Evolutionary conservation across 2,888 invertebrate genomes (phyloP).

Genomic region (Sphaeridia pumilis): DNA sequence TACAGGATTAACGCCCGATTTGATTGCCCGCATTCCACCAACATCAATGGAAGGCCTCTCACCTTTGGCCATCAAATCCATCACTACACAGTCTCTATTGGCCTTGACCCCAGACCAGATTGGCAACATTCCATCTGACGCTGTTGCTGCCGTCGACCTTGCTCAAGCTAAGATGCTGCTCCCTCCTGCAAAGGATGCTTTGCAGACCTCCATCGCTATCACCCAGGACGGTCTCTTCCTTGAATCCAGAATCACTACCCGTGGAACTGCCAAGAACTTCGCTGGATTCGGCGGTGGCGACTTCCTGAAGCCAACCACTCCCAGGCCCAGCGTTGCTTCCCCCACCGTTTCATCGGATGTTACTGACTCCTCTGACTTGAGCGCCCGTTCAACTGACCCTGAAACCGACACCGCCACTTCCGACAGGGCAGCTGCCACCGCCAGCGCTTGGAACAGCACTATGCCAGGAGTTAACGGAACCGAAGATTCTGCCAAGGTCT

Average conservation of each 20-base stretch:
- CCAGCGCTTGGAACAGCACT: no score
- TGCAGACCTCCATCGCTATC: constrained; percentile 15
- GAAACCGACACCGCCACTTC: not conserved
- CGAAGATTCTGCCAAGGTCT: no score
- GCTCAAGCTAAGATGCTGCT: constrained; percentile 15
- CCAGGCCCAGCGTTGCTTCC: not conserved
- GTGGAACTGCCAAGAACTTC: not conserved
- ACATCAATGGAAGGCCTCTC: constrained; percentile 30
- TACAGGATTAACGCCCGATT: constrained; percentile 29
- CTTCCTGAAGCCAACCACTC: not conserved
- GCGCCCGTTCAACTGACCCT: not conserved
- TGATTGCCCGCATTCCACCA: constrained; percentile 22
- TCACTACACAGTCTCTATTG: constrained; percentile 17
- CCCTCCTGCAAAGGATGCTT: constrained; percentile 15
- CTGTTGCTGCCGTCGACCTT: constrained; percentile 20
- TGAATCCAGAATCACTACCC: not conserved
- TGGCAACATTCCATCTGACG: constrained; percentile 20
- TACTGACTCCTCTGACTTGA: not conserved
- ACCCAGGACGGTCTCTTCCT: constrained; percentile 5
- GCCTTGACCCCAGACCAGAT: constrained; percentile 23
- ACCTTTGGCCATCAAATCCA: constrained; percentile 22
- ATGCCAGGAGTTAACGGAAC: not conserved
- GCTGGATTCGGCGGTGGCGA: constrained; percentile 2
- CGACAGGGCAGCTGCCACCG: not conserved
- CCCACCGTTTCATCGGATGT: not conserved